Percentiles rank a stretch among this genome's conserved stretches.
Evolutionary conservation across 1,140 invertebrate species (phyloP).

Genomic region (Penaeus japonicus): DNA sequence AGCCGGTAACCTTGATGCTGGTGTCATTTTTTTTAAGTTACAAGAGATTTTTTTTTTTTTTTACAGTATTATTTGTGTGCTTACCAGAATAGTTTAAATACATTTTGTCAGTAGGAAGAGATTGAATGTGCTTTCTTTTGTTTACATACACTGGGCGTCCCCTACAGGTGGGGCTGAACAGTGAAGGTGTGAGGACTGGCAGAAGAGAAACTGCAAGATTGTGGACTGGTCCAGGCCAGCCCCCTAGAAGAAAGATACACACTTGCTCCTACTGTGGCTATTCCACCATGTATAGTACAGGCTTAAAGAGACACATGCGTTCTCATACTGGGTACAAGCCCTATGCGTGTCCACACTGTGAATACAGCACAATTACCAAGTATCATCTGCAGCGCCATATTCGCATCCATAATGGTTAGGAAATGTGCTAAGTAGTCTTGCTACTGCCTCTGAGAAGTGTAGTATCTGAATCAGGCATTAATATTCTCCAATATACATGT

Average conservation of each 20-base stretch:
- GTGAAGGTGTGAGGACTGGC: not conserved
- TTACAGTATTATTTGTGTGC: too few species aligned
- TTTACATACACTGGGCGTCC: not conserved
- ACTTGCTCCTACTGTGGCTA: not conserved
- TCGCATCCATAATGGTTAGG: too few species aligned
- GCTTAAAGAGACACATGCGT: not conserved
- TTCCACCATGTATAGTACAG: conserved; percentile 3
- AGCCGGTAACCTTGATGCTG: too few species aligned
- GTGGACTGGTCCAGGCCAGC: not conserved
- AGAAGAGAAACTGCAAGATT: not conserved
- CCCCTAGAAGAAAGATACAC: not conserved
- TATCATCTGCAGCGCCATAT: not conserved
- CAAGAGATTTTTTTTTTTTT: too few species aligned
- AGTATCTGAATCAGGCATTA: not conserved
- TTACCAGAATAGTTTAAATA: too few species aligned
- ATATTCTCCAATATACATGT: not conserved
- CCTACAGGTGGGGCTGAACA: not conserved
- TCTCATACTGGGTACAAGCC: not conserved
- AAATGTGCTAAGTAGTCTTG: not conserved
- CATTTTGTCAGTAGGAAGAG: too few species aligned
- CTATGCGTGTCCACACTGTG: not conserved
- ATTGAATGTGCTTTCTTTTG: not conserved
- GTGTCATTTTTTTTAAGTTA: too few species aligned
- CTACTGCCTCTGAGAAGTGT: not conserved
- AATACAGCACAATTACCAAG: not conserved